These are phyloP conservation scores for Stegophylla sp. DNA, from an alignment of 2,888 invertebrate genomes.

Conservation along the genomic window DNA sequence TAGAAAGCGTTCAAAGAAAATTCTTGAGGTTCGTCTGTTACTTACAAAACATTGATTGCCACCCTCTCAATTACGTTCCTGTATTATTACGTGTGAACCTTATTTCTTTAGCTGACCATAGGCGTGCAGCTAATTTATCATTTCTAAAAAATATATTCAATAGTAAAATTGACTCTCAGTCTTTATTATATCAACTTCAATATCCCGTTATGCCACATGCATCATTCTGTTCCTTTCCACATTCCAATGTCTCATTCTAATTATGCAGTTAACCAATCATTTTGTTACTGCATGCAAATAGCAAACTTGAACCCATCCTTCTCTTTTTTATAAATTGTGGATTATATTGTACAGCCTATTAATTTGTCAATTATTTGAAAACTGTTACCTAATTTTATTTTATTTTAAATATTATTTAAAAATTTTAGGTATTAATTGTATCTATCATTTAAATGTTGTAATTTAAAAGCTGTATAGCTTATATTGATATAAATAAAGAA, in stretches of 20 bases:
- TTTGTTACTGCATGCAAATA: background rate
- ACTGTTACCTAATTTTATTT: too few relatives aligned
- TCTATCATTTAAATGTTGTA: too few relatives aligned
- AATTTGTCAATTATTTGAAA: too few relatives aligned
- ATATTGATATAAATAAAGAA: too few relatives aligned
- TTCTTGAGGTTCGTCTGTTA: background rate
- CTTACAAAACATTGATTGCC: background rate
- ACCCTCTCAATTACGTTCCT: background rate
- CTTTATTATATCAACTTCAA: background rate
- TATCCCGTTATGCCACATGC: too few relatives aligned
- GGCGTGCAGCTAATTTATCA: background rate
- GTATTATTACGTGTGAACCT: background rate
- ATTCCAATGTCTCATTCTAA: background rate
- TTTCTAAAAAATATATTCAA: background rate
- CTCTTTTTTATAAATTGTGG: constrained; percentile 14
- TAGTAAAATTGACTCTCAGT: background rate
- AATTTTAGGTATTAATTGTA: too few relatives aligned
- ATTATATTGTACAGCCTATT: too few relatives aligned
- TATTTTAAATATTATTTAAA: too few relatives aligned
- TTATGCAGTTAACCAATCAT: background rate
- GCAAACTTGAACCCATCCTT: background rate
- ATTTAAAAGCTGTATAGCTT: too few relatives aligned
- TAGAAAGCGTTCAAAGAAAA: background rate
- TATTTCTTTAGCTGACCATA: background rate
- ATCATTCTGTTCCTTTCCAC: background rate